Evolutionary conservation across 2,888 invertebrate species (phyloP).

Genomic region (Sepioteuthis lessoniana): DNA sequence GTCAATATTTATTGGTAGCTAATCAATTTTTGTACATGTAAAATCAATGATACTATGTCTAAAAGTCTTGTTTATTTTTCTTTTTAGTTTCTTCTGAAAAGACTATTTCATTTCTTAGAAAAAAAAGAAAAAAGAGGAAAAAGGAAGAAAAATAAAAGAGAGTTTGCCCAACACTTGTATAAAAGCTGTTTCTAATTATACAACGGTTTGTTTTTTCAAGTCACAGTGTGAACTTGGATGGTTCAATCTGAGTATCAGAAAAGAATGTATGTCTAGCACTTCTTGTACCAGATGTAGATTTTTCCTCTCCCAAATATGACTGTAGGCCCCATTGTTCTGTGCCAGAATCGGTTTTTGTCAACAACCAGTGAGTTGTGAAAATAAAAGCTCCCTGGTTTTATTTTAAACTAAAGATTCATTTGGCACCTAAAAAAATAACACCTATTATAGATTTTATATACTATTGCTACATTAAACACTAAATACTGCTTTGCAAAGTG

Average conservation of each 20-base stretch:
- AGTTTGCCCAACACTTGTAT: background rate
- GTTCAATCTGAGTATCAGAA: background rate
- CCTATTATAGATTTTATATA: no score
- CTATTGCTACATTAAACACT: no score
- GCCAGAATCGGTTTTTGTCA: background rate
- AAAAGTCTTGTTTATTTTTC: no score
- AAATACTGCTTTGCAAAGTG: no score
- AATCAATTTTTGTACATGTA: no score
- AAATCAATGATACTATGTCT: no score
- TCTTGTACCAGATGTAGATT: background rate
- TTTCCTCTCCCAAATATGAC: background rate
- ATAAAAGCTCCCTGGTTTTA: background rate
- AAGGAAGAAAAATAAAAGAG: no score
- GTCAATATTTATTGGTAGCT: no score
- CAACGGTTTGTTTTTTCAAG: background rate
- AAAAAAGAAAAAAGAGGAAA: background rate
- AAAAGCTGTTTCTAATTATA: background rate
- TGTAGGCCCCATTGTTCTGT: background rate
- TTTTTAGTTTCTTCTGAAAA: no score
- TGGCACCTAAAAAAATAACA: background rate
- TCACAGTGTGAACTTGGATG: background rate
- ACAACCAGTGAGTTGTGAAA: background rate
- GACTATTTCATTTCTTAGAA: no score
- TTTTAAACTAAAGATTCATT: background rate
- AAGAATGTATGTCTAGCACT: background rate